Percentiles rank a stretch among this genome's conserved stretches.
phyloP scores from a whole-genome alignment of 2,888 invertebrate genomes.

The Scaptomyza tumidula region DNA sequence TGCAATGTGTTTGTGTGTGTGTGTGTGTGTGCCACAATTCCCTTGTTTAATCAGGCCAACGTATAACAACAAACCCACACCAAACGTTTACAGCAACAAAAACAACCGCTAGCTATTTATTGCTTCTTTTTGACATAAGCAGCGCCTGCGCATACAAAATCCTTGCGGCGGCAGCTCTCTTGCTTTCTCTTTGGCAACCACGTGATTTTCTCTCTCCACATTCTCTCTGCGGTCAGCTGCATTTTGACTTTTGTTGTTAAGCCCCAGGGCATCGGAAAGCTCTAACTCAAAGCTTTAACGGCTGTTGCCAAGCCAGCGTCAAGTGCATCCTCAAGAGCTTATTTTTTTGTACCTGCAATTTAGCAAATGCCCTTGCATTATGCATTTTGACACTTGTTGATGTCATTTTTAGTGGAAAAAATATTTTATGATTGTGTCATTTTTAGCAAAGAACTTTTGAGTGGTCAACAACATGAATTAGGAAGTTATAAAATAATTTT shows the following conservation, averaged over 20 bases:
- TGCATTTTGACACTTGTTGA: constrained; percentile 62
- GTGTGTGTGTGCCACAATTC: constrained; percentile 18
- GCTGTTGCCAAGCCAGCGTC: constrained; percentile 25
- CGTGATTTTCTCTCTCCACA: constrained; percentile 44
- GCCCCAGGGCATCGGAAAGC: constrained; percentile 32
- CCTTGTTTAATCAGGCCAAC: constrained; percentile 68
- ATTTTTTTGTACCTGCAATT: constrained; percentile 6
- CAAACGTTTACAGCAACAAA: constrained; percentile 26
- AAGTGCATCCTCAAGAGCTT: constrained; percentile 46
- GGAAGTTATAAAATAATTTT: background rate
- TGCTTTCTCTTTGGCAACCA: constrained; percentile 28
- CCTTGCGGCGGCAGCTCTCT: constrained; percentile 13
- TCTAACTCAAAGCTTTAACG: constrained; percentile 41
- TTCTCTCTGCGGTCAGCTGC: constrained; percentile 49
- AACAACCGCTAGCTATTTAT: constrained; percentile 23
- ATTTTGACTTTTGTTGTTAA: constrained; percentile 34
- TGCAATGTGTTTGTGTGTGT: constrained; percentile 8
- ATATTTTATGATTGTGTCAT: constrained; percentile 32
- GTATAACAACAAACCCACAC: constrained; percentile 62
- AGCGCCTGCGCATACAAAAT: constrained; percentile 56
- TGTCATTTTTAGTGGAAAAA: constrained; percentile 31
- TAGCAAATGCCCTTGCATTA: background rate
- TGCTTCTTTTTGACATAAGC: constrained; percentile 61
- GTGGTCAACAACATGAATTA: too few species aligned
- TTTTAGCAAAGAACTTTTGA: background rate